Percentiles rank a stretch among this genome's conserved stretches.
Conservation (phyloP, 2,113 vertebrate genomes). For the Greenwoodochromis staneri region DNA sequence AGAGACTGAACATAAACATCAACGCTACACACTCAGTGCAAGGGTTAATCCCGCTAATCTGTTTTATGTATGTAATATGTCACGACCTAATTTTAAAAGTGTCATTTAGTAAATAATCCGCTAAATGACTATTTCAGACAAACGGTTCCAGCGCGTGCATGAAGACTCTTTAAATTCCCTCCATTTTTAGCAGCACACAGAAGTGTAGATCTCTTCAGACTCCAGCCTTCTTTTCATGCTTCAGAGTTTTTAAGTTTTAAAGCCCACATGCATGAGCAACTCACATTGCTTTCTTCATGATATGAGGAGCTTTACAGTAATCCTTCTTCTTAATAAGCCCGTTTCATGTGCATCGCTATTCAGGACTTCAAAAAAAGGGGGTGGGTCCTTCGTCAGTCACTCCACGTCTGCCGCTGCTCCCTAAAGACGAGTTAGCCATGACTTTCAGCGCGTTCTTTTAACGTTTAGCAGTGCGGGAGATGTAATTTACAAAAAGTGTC, state of each 20-base stretch:
- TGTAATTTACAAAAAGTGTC: constrained; percentile 36
- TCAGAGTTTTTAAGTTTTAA: background rate
- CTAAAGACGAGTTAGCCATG: background rate
- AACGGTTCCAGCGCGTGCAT: background rate
- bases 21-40: background rate
- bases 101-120: background rate
- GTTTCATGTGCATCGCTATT: background rate
- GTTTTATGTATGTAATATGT: background rate
- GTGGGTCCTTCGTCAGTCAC: constrained; percentile 27
- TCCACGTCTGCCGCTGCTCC: background rate
- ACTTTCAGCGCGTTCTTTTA: constrained; percentile 3
- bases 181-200: background rate
- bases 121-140: background rate
- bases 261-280: background rate
- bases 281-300: background rate
- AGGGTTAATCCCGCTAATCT: constrained; percentile 9
- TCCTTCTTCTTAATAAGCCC: constrained; percentile 31
- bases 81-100: background rate
- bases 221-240: background rate
- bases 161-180: background rate
- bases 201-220: background rate
- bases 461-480: background rate
- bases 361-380: background rate
- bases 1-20: background rate
- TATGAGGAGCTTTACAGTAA: constrained; percentile 31